Base-by-base conservation (phyloP, 2,797 vertebrate species). In the Eulemur albifrons region DNA sequence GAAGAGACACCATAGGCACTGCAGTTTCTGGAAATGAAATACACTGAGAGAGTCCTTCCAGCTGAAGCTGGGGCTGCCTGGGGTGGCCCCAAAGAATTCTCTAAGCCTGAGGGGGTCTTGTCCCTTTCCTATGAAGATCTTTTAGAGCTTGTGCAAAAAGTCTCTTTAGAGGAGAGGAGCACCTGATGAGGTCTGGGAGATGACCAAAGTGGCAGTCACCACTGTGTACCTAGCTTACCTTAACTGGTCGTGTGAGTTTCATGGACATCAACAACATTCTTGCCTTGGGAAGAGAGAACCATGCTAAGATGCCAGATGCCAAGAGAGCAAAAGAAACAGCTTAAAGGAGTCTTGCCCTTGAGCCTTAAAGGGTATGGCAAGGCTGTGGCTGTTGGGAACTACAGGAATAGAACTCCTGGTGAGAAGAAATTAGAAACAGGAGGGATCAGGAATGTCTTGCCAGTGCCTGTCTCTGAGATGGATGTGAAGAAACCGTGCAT, bases 71-170 rank as follows among this genome's bases (percentile, higher is more conserved):
- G 32, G 18, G 13, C 17, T 43, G 8, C 27, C 12, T 1, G 7
- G 3, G 30, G 10, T 25, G 8, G 30, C 18, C 45, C 50, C 13
- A 0, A 7, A 15, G 1, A 18, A 17, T 27, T 15, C 40, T 18
- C 15, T 38, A 63, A 82, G 12, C 15, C 17, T 45, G 4, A 32
- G 15, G 4, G 10, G 4, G 40, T 15, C 20, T 54, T 18, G 6
- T 30, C 18, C 23, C 8, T 2, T 50, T 92, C 52, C 43, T n/a
- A 23, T 32, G 35, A 27, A 17, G 8, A 72, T 25, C 43, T 90
- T 87, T 72, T 21, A 9, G 40, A 54, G 2, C n/a, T 76, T 61
- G 4, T 45, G 23, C 11, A 43, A 35, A 57, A 48, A 32, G 2
- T 67, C 9, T 21, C 15, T 65, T 4, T 52, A 69, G 40, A 57